These are phyloP conservation scores for Oscheius sp. DNA, from an alignment of 1,140 invertebrate genomes.

Conservation along the genomic window DNA sequence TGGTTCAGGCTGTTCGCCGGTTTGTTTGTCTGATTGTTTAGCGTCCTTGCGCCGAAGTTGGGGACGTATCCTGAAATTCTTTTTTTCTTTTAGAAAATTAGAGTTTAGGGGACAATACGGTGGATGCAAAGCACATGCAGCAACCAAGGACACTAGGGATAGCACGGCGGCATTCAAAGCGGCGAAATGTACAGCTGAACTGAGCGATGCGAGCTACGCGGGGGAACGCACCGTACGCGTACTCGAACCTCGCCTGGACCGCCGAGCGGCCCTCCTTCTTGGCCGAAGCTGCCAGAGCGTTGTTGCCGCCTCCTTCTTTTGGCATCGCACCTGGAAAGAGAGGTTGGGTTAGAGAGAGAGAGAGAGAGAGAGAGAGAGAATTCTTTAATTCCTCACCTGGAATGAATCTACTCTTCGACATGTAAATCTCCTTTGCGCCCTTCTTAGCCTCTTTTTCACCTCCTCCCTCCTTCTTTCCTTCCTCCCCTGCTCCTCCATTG, in stretches of 20 bases:
- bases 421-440: conserved; percentile 72
- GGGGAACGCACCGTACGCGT: conserved; percentile 54
- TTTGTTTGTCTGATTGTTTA: conserved; percentile 16
- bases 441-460: conserved; percentile 22
- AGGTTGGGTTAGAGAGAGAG: no score
- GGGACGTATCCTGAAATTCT: conserved; percentile 36
- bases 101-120: neutral
- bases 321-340: conserved; percentile 16
- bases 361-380: no score
- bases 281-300: conserved; percentile 13
- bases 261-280: conserved; percentile 47
- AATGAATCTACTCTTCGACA: conserved; percentile 72
- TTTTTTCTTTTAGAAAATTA: neutral
- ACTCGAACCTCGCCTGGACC: conserved; percentile 59
- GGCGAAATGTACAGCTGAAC: no score
- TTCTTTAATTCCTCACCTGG: conserved; percentile 64
- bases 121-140: no score
- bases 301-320: conserved; percentile 21
- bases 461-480: conserved; percentile 8
- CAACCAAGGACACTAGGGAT: no score
- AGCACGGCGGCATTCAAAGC: no score
- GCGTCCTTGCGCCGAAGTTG: conserved; percentile 27
- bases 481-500: neutral
- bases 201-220: no score
- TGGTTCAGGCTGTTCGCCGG: conserved; percentile 10